Base-by-base conservation (phyloP, 2,797 vertebrate species). In the Steatocranus sp. region DNA sequence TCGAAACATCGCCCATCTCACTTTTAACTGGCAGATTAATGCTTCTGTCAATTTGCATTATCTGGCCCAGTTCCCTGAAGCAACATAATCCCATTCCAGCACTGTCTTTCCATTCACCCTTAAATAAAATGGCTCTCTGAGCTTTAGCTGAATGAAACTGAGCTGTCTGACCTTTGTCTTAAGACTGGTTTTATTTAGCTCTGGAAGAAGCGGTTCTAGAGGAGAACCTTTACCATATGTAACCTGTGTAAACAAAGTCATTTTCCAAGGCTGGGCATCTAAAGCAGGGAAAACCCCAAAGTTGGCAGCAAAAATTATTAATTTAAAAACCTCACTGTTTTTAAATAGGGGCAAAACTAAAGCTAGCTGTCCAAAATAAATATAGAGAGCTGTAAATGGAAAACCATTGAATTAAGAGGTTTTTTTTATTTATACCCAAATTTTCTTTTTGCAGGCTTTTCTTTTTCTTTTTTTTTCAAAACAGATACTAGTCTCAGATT, bases 241-340 rank as follows among this genome's bases (percentile, higher is more conserved):
- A 83, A 79, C 53, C 23, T 73, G 11, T 48, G 68, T 73, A 73
- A 48, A 48, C 41, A 73, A 73, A 80, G 54, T 75, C 20, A 73
- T 83, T 80, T 83, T 61, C 85, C 86, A 83, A 81, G 83, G 77
- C 50, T 46, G 34, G 81, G 15, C 54, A 18, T 80, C 89, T 89
- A 82, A 87, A 87, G 79, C 32, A 73, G 9, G 14, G 36, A 73
- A 87, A 76, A 68, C 79, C 79, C 70, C 43, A 73, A 48, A 12
- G 10, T 30, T 48, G 41, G 41, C 41, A 12, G 41, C 66, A 30
- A 27, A n/a, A 30, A 11, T 6, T 11, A 30, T 48, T 27, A n/a
- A 48, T 73, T 48, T n/a, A 12, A 30, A 48, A 48, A 73, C 25
- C 41, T 27, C 41, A 48, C 15, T 48, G 25, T 73, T 48, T 73